Conservation (phyloP, 2,113 vertebrate genomes). For the Motacilla alba region DNA sequence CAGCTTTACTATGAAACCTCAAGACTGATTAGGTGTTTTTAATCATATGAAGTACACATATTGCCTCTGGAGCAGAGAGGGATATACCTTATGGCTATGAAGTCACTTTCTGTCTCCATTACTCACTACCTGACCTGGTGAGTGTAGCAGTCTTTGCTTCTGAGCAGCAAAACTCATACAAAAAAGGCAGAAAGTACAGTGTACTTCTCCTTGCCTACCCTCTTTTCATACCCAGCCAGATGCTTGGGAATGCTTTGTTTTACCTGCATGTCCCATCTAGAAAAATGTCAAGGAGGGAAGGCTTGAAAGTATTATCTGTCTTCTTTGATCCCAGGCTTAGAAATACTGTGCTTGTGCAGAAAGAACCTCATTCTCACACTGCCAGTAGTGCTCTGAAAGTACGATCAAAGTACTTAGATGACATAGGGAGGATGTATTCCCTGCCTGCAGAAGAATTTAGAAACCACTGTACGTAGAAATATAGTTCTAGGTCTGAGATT, state of each 20-base stretch:
- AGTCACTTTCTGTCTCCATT: background rate
- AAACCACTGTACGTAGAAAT: background rate
- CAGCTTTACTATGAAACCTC: conserved; percentile 11
- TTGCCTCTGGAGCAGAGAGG: background rate
- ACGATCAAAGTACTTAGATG: background rate
- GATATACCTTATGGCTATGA: background rate
- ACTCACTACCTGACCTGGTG: accelerated
- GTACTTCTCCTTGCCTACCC: background rate
- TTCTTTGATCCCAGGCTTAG: background rate
- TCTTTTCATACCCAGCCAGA: background rate
- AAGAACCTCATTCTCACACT: background rate
- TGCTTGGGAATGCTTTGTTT: background rate
- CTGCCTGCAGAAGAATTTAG: background rate
- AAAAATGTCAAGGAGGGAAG: background rate
- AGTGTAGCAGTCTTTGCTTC: background rate
- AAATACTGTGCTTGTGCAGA: background rate
- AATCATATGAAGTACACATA: background rate
- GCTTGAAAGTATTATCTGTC: background rate
- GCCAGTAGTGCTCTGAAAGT: background rate
- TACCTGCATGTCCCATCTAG: background rate
- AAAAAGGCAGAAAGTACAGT: background rate
- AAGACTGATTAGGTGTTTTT: conserved; percentile 11
- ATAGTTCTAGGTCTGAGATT: background rate
- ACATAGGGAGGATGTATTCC: background rate
- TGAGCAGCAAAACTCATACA: accelerated